A percentile compares a stretch with the other conserved stretches of the same genome.
Conservation (phyloP, 2,888 invertebrate genomes). For the Mesorhabditis sp. region DNA sequence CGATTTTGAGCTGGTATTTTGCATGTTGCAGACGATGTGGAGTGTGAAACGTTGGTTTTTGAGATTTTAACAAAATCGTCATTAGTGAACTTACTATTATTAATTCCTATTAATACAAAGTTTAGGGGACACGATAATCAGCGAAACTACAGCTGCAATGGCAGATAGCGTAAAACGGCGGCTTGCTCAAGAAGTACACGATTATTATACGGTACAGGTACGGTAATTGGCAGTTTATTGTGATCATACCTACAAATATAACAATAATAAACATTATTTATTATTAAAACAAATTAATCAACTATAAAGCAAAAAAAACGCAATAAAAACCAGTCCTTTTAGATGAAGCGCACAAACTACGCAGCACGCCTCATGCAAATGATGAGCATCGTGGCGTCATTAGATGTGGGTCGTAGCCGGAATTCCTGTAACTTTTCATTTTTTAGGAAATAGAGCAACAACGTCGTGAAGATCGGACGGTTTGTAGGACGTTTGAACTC, state of each 20-base stretch:
- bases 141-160: background rate
- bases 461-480: slow-evolving; percentile 2
- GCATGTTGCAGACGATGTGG: slow-evolving; percentile 6
- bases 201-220: slow-evolving; percentile 4
- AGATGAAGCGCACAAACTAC: background rate
- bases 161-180: background rate
- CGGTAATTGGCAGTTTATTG: background rate
- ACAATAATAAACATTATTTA: background rate
- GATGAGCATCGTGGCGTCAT: slow-evolving; percentile 1
- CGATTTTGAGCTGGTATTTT: slow-evolving; percentile 4
- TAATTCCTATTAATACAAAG: background rate
- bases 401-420: background rate
- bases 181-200: slow-evolving; percentile 3
- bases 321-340: background rate
- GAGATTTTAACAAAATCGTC: background rate
- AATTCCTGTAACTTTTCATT: too few relatives aligned
- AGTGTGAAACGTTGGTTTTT: background rate
- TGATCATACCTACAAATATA: background rate
- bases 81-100: background rate
- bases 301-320: background rate
- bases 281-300: background rate
- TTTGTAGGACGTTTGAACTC: background rate
- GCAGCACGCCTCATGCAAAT: slow-evolving; percentile 1
- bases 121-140: background rate
- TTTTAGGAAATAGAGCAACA: slow-evolving; percentile 2